A percentile compares a stretch with the other conserved stretches of the same genome.
Conservation (phyloP, 1,140 invertebrate genomes). For the Cydia amplana region DNA sequence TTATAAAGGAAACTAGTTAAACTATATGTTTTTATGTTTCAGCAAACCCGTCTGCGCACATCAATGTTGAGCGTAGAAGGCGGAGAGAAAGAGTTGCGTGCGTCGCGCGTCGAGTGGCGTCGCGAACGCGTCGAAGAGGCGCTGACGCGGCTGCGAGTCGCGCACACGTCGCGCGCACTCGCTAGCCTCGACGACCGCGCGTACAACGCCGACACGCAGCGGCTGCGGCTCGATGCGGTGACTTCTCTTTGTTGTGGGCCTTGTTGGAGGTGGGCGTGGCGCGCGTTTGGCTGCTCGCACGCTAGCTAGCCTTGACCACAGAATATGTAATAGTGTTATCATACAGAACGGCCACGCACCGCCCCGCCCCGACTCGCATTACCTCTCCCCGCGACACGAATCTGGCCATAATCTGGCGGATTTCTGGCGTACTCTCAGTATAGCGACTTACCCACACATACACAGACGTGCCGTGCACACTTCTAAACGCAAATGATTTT, state of each 20-base stretch:
- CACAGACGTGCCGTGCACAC: no score
- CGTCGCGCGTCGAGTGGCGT: conserved; percentile 69
- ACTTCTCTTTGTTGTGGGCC: conserved; percentile 8
- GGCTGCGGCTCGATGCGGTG: conserved; percentile 62
- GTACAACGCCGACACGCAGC: conserved; percentile 65
- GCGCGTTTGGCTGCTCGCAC: conserved; percentile 82
- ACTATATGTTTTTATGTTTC: background rate
- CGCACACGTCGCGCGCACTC: conserved; percentile 80
- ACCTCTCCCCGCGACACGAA: no score
- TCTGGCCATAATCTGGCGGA: no score
- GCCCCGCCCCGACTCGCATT: no score
- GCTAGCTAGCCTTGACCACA: conserved; percentile 79
- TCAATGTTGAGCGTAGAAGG: conserved; percentile 77
- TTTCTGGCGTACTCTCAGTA: no score
- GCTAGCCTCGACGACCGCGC: conserved; percentile 80
- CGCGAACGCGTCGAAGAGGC: conserved; percentile 83
- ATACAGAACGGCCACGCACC: no score
- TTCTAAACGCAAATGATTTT: no score
- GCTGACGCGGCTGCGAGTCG: conserved; percentile 80
- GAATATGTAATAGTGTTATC: no score
- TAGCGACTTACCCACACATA: no score
- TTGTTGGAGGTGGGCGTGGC: conserved; percentile 60
- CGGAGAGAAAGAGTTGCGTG: conserved; percentile 75
- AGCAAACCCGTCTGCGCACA: conserved; percentile 45
- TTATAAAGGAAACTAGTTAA: background rate